These are phyloP conservation scores for Aphelocoma coerulescens DNA, from an alignment of 2,113 vertebrate genomes.

Conservation along the genomic window DNA sequence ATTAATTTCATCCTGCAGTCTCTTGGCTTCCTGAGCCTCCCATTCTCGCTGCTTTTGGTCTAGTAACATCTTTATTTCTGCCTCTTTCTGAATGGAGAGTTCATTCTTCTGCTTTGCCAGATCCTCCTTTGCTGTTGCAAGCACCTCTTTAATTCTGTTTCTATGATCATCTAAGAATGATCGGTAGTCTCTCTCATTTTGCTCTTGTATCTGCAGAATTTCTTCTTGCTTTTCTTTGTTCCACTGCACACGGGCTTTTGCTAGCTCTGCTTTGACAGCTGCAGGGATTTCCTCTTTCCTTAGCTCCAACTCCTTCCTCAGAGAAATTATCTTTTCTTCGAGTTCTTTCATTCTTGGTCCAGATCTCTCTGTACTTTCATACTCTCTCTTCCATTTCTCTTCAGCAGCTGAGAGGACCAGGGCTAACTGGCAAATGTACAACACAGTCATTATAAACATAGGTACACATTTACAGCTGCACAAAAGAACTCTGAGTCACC, in stretches of 20 bases:
- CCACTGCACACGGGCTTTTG: constrained; percentile 83
- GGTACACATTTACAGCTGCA: neutral
- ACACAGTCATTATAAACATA: neutral
- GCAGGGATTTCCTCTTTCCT: constrained; percentile 77
- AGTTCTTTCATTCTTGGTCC: constrained; percentile 67
- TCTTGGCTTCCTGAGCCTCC: constrained; percentile 70
- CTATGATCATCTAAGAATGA: constrained; percentile 80
- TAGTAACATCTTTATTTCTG: constrained; percentile 74
- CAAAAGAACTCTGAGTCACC: neutral
- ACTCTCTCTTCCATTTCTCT: constrained; percentile 78
- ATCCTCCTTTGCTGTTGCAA: constrained; percentile 77
- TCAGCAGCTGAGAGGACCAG: constrained; percentile 75
- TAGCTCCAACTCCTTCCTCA: constrained; percentile 79
- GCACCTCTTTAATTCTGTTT: constrained; percentile 77
- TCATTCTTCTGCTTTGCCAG: constrained; percentile 77
- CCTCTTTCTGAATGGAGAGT: constrained; percentile 78
- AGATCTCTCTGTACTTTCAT: constrained; percentile 58
- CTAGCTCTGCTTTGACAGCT: constrained; percentile 85
- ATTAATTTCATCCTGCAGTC: constrained; percentile 60
- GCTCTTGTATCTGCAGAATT: constrained; percentile 75
- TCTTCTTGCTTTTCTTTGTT: constrained; percentile 90
- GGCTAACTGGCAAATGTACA: constrained; percentile 46
- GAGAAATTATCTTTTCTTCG: constrained; percentile 75
- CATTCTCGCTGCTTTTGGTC: constrained; percentile 77
- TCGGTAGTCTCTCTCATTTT: constrained; percentile 80